These are phyloP conservation scores for Aplodontia rufa DNA, from an alignment of 2,113 vertebrate species.

Conservation along the genomic window DNA sequence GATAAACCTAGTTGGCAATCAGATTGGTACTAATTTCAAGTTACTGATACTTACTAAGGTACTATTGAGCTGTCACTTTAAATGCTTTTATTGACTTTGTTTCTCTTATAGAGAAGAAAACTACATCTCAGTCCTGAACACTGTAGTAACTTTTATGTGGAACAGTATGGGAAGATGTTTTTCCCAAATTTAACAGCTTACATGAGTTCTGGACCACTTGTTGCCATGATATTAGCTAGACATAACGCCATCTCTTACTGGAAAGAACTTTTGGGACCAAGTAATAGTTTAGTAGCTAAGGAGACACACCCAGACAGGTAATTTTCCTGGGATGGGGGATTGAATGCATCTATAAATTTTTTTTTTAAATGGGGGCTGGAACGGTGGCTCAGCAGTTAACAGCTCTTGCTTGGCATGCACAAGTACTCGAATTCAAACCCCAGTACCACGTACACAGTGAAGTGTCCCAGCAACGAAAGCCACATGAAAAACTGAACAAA, in stretches of 20 bases:
- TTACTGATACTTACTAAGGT: constrained; percentile 39
- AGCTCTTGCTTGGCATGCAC: too few relatives aligned
- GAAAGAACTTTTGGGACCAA: constrained; percentile 94
- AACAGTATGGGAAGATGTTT: constrained; percentile 92
- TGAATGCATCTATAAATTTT: constrained; percentile 13
- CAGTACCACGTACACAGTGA: too few relatives aligned
- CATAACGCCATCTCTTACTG: constrained; percentile 90
- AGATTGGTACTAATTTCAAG: constrained; percentile 51
- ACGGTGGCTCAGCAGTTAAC: too few relatives aligned
- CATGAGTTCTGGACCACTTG: constrained; percentile 95
- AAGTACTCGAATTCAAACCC: too few relatives aligned
- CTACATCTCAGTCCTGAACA: constrained; percentile 94
- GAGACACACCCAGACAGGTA: constrained; percentile 93
- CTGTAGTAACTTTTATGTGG: constrained; percentile 95
- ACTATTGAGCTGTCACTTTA: constrained; percentile 45
- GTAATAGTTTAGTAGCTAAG: constrained; percentile 87
- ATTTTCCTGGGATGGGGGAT: constrained; percentile 18
- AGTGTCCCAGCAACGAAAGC: too few relatives aligned
- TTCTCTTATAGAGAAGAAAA: constrained; percentile 88
- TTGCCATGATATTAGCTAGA: constrained; percentile 90
- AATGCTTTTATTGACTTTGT: constrained; percentile 67
- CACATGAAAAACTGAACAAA: too few relatives aligned
- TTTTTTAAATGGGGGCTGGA: too few relatives aligned
- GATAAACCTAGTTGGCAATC: neutral
- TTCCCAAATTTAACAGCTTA: constrained; percentile 95